A percentile compares a stretch with the other conserved stretches of the same genome.
Conservation (phyloP, 1,140 invertebrate genomes). For the Triops cancriformis region DNA sequence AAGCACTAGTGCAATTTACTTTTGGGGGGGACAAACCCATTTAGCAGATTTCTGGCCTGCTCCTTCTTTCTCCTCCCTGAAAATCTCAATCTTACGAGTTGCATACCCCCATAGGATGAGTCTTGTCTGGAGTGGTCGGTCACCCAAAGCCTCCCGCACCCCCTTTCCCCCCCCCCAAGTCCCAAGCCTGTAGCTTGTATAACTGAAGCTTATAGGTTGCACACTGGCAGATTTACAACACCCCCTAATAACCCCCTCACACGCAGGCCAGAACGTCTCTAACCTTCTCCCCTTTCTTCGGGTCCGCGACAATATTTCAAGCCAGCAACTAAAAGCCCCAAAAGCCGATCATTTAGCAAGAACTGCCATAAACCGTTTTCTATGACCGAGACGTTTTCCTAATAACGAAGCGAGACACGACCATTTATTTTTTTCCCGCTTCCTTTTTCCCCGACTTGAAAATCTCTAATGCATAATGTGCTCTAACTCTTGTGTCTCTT, state of each 20-base stretch:
- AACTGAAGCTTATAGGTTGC: background rate
- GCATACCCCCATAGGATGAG: background rate
- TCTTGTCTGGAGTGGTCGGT: background rate
- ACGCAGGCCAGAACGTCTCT: background rate
- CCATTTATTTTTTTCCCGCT: background rate
- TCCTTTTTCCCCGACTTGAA: background rate
- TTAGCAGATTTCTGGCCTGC: background rate
- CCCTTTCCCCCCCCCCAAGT: background rate
- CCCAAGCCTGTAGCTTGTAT: background rate
- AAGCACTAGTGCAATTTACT: background rate
- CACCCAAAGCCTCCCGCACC: background rate
- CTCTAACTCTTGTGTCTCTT: background rate
- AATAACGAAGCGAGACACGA: conserved; percentile 8
- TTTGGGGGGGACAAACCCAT: background rate
- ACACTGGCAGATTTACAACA: background rate
- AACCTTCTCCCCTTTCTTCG: background rate
- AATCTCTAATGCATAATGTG: background rate
- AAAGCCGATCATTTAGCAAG: background rate
- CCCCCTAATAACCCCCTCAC: conserved; percentile 6
- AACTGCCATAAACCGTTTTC: conserved; percentile 8
- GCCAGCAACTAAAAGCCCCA: background rate
- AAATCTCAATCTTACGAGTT: background rate
- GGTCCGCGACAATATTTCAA: background rate
- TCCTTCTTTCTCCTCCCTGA: background rate
- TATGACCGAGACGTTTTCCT: background rate